phyloP scores from a whole-genome alignment of 2,888 invertebrate species.

The Ethmia dodecea region DNA sequence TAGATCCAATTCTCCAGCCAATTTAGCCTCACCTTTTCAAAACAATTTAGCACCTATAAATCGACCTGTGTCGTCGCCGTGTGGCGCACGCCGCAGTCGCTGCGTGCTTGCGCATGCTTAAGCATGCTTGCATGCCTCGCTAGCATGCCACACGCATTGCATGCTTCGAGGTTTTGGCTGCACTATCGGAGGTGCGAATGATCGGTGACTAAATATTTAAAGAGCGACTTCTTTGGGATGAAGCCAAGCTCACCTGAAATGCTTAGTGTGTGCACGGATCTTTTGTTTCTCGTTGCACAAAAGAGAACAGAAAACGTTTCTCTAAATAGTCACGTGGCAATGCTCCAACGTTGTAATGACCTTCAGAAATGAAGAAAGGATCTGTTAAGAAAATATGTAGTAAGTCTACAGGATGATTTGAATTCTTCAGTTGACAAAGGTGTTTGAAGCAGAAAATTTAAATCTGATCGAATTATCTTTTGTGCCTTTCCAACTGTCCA shows the following conservation, averaged over 20 bases:
- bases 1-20: slow-evolving; percentile 1
- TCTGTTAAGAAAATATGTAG: too few relatives aligned
- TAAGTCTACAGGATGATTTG: too few relatives aligned
- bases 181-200: slow-evolving; percentile 7
- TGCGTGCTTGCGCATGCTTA: slow-evolving; percentile 2
- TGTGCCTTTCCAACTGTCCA: too few relatives aligned
- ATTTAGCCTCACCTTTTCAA: slow-evolving; percentile 21
- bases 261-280: too few relatives aligned
- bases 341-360: too few relatives aligned
- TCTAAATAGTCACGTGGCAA: too few relatives aligned
- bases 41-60: slow-evolving; percentile 19
- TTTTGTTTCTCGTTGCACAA: too few relatives aligned
- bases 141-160: background rate
- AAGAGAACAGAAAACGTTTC: too few relatives aligned
- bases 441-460: too few relatives aligned
- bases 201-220: slow-evolving; percentile 4
- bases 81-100: slow-evolving; percentile 5
- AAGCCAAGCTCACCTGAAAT: slow-evolving; percentile 6
- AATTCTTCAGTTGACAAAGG: too few relatives aligned
- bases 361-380: too few relatives aligned
- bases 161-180: background rate
- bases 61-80: slow-evolving; percentile 18
- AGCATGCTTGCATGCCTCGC: slow-evolving; percentile 1
- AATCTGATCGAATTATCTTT: too few relatives aligned
- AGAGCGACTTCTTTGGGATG: slow-evolving; percentile 5